Conservation (phyloP, 2,888 invertebrate genomes). For the Galeruca laticollis region DNA sequence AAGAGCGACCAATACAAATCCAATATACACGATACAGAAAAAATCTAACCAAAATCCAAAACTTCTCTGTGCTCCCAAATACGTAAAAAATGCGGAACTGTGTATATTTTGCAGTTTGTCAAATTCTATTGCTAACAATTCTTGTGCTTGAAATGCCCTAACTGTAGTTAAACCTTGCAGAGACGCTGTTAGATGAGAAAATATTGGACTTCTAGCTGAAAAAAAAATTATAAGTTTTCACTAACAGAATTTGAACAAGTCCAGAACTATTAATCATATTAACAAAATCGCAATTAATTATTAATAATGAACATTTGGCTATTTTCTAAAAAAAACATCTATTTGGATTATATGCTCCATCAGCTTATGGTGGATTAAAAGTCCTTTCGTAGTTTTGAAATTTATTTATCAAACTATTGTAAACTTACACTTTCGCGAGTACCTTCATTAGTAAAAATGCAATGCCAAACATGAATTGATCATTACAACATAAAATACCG, state of each 20-base stretch:
- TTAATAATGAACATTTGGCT: too few species aligned
- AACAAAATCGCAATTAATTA: background rate
- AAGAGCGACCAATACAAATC: constrained; percentile 74
- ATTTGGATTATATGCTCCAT: too few species aligned
- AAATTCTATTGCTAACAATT: constrained; percentile 72
- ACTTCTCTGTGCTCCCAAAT: constrained; percentile 73
- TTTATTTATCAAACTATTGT: too few species aligned
- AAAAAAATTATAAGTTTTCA: constrained; percentile 35
- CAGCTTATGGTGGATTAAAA: too few species aligned
- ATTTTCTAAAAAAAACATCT: too few species aligned
- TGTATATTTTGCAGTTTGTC: constrained; percentile 75
- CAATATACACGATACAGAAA: constrained; percentile 75
- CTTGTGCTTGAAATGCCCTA: constrained; percentile 76
- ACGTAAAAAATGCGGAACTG: constrained; percentile 80
- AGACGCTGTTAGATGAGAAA: constrained; percentile 79
- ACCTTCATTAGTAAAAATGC: too few species aligned
- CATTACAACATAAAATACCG: too few species aligned
- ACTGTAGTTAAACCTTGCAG: constrained; percentile 83
- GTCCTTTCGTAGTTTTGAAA: too few species aligned
- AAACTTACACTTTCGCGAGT: too few species aligned
- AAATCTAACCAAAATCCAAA: constrained; percentile 79
- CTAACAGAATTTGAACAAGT: background rate
- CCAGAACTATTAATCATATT: background rate
- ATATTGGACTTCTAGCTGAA: constrained; percentile 82
- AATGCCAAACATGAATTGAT: too few species aligned